These are phyloP conservation scores for Norana najaformis DNA, from an alignment of 2,888 invertebrate species.

Conservation along the genomic window DNA sequence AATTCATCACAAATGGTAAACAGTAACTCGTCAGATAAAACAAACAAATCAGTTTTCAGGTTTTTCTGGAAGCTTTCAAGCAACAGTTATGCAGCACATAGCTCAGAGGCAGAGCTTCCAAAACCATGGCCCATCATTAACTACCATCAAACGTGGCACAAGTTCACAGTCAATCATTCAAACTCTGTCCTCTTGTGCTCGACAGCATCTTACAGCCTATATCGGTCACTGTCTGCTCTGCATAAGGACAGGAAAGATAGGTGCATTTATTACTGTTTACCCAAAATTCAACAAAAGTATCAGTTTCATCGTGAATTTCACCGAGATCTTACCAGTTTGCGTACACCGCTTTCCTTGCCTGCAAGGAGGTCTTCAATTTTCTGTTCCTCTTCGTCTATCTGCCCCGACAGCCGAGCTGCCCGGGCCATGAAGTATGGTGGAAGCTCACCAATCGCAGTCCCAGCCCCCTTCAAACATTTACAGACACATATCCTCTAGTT, in stretches of 20 bases:
- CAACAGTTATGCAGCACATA: too few relatives aligned
- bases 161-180: not conserved
- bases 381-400: conserved; percentile 63
- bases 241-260: not conserved
- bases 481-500: not conserved
- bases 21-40: not conserved
- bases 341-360: conserved; percentile 9
- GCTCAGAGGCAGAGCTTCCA: not conserved
- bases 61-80: too few relatives aligned
- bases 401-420: conserved; percentile 69
- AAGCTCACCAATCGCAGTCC: conserved; percentile 96
- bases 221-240: not conserved
- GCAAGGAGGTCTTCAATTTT: conserved; percentile 58
- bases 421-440: conserved; percentile 99
- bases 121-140: not conserved
- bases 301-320: too few relatives aligned
- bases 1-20: not conserved
- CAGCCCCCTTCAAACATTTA: conserved; percentile 62
- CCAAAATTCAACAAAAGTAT: too few relatives aligned
- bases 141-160: not conserved
- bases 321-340: not conserved
- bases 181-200: not conserved
- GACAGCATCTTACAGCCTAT: not conserved
- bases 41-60: too few relatives aligned
- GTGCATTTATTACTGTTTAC: not conserved